Base-by-base conservation (phyloP, 2,113 vertebrate species). In the Elanoides forficatus region DNA sequence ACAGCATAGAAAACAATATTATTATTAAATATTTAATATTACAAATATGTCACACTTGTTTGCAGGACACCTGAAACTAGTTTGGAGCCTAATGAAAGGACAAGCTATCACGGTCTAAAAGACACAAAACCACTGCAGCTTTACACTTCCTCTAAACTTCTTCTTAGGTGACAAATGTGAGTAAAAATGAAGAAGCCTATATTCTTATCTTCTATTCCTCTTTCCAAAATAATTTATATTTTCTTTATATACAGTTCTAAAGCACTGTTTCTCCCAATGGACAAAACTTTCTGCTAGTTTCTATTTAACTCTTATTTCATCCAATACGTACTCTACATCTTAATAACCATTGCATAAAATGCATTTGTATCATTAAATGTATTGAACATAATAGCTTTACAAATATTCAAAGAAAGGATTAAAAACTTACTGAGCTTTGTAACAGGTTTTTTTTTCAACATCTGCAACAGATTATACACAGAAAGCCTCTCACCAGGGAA, bases 401-500 rank as follows among this genome's bases (percentile, higher is more conserved):
- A 86, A 48, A 71, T 65, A 88, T 40, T 74, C 42, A 76, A 25
- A 73, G 27, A 81, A 79, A 53, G 85, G 43, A 76, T 59, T 63
- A 58, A 91, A 95, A 94, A 75, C 26, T 72, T 34, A 38, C 15
- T 32, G 52, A 84, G 74, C 53, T 66, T 94, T 81, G 34, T 68
- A 88, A 78, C 42, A 71, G 30, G 1, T 1, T 36, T 58, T 58
- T 73, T 86, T 50, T 20, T 2, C 42, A 90, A 79, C n/a, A 84
- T 59, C 62, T 93, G 83, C 32, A 93, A 59, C 73, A 94, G 89
- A 93, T 96, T 91, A 79, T 47, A 43, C 25, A n/a, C 60, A 68
- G 91, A 96, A 95, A 97, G 65, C 93, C 60, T 91, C 95, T 96
- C 86, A 81, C 36, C 84, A 89, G 81, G 71, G 70, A 95, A 68